These are phyloP conservation scores for Apis dorsata DNA, from an alignment of 1,140 invertebrate species.

Conservation along the genomic window DNA sequence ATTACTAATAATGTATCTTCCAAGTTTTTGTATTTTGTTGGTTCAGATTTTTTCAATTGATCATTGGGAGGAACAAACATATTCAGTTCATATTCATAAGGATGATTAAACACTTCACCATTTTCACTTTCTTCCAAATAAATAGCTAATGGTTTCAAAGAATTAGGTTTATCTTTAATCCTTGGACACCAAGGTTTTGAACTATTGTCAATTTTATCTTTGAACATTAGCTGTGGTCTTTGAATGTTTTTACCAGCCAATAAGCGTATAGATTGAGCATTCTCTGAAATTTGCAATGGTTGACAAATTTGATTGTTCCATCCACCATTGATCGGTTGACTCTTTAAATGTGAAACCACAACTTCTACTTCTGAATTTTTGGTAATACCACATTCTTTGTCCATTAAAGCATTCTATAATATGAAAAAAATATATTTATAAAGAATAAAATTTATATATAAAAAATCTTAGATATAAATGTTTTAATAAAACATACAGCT, in stretches of 20 bases:
- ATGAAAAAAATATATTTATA: conserved; percentile 21
- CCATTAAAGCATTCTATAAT: conserved; percentile 82
- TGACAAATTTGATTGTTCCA: conserved; percentile 79
- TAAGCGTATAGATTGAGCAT: conserved; percentile 80
- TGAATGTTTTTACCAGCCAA: conserved; percentile 88
- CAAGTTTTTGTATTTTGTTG: conserved; percentile 80
- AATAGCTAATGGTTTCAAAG: conserved; percentile 88
- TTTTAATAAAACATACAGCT: conserved; percentile 81
- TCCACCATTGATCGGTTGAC: conserved; percentile 75
- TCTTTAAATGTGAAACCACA: conserved; percentile 67
- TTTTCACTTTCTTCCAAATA: conserved; percentile 85
- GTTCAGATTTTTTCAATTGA: conserved; percentile 78
- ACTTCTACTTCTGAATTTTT: conserved; percentile 79
- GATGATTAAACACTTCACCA: conserved; percentile 85
- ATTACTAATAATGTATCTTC: conserved; percentile 85
- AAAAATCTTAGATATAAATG: not conserved
- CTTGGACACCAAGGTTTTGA: conserved; percentile 88
- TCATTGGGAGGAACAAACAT: conserved; percentile 81
- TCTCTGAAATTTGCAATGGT: not conserved
- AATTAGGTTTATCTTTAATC: conserved; percentile 94
- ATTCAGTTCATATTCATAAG: conserved; percentile 93
- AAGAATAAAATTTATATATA: not conserved
- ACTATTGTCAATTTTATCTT: conserved; percentile 92
- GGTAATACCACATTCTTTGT: conserved; percentile 86
- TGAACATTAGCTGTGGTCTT: conserved; percentile 92